Conservation (phyloP, 2,797 vertebrate species). For the Myripristis jacobus region DNA sequence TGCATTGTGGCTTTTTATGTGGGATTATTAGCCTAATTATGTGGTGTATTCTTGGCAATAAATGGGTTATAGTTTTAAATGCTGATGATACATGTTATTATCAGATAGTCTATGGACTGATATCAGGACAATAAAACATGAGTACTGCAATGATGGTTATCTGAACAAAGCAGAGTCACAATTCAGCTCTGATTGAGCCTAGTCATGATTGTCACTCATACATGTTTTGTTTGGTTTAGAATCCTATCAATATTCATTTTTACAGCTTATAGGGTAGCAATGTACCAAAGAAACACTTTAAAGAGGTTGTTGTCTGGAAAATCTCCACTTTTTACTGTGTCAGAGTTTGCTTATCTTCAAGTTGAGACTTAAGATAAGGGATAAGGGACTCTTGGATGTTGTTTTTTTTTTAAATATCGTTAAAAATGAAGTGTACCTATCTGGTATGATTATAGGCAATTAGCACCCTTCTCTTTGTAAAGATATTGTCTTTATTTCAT, state of each 20-base stretch:
- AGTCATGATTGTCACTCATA: too few relatives aligned
- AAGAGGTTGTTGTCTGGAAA: conserved; percentile 12
- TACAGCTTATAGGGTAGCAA: too few relatives aligned
- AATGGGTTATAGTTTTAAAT: conserved; percentile 9
- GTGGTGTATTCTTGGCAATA: not conserved
- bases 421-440: conserved; percentile 29
- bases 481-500: conserved; percentile 6
- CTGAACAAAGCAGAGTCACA: not conserved
- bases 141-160: not conserved
- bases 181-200: too few relatives aligned
- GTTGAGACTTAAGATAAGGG: too few relatives aligned
- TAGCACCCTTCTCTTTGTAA: conserved; percentile 1
- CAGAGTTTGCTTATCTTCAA: conserved; percentile 18
- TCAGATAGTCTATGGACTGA: not conserved
- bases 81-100: not conserved
- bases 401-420: not conserved
- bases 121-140: not conserved
- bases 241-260: too few relatives aligned
- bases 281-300: conserved; percentile 3
- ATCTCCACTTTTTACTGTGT: not conserved
- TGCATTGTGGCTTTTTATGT: conserved; percentile 11
- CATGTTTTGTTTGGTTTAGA: too few relatives aligned
- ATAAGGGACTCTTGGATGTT: too few relatives aligned
- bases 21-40: conserved; percentile 19
- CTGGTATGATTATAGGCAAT: too few relatives aligned